Base-by-base conservation (phyloP, 2,888 invertebrate genomes). In the Scaptomyza reducta region DNA sequence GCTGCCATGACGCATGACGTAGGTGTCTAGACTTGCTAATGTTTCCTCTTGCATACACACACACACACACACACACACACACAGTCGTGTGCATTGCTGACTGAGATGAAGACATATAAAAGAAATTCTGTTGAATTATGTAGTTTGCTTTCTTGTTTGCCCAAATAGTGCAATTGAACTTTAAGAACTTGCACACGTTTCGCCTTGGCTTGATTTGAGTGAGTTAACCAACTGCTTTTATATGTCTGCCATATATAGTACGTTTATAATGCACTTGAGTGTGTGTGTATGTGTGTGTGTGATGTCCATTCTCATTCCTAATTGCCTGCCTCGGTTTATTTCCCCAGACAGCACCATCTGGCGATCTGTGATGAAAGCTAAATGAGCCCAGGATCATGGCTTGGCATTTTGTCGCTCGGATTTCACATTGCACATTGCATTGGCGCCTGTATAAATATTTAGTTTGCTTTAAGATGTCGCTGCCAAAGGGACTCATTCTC, bases 11-110 rank as follows among this genome's bases (percentile, higher is more conserved):
- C 74, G 86, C 85, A 89, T 89, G 89, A 89, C 87, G 89, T 89
- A 88, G 89, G 89, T 89, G 89, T 89, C 89, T 89, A 89, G 89
- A 89, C 89, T 77, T 74, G 76, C 78, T 89, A 89, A 89, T 89
- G 89, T 88, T 89, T 88, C 88, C 89, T 87, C 74, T 71, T 73
- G 75, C 70, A 75, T 70, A 72, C 59, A 68, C 47, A 29, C 59
- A 29, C 55, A 35, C 53, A 42, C 49, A 55, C 41, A 41, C 44
- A 57, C 18, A 60, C 51, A 40, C 49, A 25, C 57, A 41, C 27
- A 53, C 50, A n/a, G 14, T 47, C 7, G 18, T 31, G 50, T 50
- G 41, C 25, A 40, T 44, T 69, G 62, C 75, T 66, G 51, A 58
- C 27, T 66, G 54, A 69, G 76, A 85, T 85, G 81, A 76, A 84